These are phyloP conservation scores for Emydocephalus ijimae DNA, from an alignment of 2,113 vertebrate genomes.

Conservation along the genomic window DNA sequence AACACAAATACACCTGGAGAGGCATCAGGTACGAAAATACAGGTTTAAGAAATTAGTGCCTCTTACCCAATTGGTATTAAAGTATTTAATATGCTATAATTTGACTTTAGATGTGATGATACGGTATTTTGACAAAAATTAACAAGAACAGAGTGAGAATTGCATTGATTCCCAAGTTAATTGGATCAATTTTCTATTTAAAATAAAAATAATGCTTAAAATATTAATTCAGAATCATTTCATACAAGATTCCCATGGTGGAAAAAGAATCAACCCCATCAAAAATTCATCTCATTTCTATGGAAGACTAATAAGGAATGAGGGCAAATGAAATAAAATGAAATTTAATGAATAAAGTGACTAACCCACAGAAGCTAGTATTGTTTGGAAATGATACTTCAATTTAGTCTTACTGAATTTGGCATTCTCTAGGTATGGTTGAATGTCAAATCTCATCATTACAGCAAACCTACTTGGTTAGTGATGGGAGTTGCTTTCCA, in stretches of 20 bases:
- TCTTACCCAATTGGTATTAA: not conserved
- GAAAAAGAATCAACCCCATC: not conserved
- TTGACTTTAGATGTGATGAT: not conserved
- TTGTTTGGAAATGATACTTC: not conserved
- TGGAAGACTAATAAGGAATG: not conserved
- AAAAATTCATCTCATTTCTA: not conserved
- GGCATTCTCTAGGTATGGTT: not conserved
- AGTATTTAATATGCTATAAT: not conserved
- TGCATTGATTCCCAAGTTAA: not conserved
- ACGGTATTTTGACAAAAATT: not conserved
- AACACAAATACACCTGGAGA: not conserved
- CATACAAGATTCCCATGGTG: not conserved
- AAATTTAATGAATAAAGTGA: not conserved
- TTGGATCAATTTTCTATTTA: not conserved
- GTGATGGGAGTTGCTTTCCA: not conserved
- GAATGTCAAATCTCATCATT: not conserved
- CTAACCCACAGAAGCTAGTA: not conserved
- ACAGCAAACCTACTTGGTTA: not conserved
- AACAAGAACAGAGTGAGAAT: not conserved
- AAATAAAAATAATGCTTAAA: not conserved
- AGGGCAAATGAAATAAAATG: not conserved
- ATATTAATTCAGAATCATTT: not conserved
- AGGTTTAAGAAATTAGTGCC: not conserved
- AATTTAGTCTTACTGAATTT: not conserved
- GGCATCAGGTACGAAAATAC: not conserved